Evolutionary conservation across 2,888 invertebrate species (phyloP).

Genomic region (Mimas tiliae): DNA sequence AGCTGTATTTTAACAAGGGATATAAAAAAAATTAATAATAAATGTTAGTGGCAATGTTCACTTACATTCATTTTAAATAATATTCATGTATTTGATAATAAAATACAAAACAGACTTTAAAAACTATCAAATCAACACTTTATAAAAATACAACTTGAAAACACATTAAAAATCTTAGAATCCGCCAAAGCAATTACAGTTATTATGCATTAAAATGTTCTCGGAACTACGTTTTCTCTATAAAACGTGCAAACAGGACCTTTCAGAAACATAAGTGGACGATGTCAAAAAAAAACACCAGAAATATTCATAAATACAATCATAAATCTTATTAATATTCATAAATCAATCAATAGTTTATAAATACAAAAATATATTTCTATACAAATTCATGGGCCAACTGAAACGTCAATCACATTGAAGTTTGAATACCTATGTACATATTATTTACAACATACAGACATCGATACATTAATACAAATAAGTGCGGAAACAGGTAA

Average conservation of each 20-base stretch:
- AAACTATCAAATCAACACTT: neutral
- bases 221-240: too few species aligned
- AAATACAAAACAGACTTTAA: too few species aligned
- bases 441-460: conserved; percentile 12
- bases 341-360: too few species aligned
- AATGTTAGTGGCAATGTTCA: neutral
- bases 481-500: neutral
- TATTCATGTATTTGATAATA: too few species aligned
- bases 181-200: too few species aligned
- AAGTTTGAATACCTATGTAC: conserved; percentile 21
- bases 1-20: neutral
- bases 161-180: neutral
- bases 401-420: conserved; percentile 23
- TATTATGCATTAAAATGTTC: too few species aligned
- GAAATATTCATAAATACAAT: neutral
- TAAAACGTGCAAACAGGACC: too few species aligned
- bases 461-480: neutral
- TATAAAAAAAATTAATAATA: neutral
- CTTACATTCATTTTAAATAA: neutral
- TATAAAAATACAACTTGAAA: neutral
- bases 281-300: neutral
- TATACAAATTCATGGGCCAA: conserved; percentile 15
- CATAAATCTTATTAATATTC: too few species aligned
- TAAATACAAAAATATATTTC: neutral
- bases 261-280: too few species aligned